Evolutionary conservation across 2,888 invertebrate genomes (phyloP).

Genomic region (Eutolmus rufibarbis): DNA sequence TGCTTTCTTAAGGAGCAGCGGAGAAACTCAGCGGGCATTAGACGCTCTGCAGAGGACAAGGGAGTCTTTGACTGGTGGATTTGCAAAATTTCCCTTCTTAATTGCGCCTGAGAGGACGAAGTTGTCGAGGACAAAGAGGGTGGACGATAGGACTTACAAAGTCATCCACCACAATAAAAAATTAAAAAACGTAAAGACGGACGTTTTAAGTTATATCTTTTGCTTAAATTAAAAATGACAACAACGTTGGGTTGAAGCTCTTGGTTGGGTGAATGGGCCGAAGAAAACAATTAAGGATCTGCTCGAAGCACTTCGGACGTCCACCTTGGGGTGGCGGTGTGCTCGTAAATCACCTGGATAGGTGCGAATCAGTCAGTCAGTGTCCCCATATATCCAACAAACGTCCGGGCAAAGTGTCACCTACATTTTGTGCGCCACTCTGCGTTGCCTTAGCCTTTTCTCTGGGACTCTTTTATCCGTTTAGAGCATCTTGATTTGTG

Average conservation of each 20-base stretch:
- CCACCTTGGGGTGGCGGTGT: background rate
- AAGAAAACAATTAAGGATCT: conserved; percentile 2
- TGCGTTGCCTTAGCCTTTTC: background rate
- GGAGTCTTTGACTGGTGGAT: background rate
- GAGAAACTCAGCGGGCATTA: background rate
- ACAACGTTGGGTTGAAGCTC: background rate
- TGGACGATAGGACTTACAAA: background rate
- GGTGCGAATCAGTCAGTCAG: conserved; percentile 42
- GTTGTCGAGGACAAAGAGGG: background rate
- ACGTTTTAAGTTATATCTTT: background rate
- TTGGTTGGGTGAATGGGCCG: background rate
- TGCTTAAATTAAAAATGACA: background rate
- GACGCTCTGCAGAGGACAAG: background rate
- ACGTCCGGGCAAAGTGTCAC: conserved; percentile 21
- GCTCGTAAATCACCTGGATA: conserved; percentile 41
- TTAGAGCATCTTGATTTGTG: conserved; percentile 19
- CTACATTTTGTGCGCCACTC: conserved; percentile 18
- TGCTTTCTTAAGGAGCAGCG: background rate
- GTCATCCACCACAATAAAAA: background rate
- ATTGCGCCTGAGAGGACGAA: background rate
- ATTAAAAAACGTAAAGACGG: background rate
- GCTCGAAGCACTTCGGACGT: background rate
- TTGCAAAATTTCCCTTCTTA: background rate
- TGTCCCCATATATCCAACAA: conserved; percentile 13
- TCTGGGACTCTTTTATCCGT: conserved; percentile 4